Evolutionary conservation across 2,797 vertebrate species (phyloP), one percentile per base, ranked within the genome.

Genomic region (Clarias fuscus): DNA sequence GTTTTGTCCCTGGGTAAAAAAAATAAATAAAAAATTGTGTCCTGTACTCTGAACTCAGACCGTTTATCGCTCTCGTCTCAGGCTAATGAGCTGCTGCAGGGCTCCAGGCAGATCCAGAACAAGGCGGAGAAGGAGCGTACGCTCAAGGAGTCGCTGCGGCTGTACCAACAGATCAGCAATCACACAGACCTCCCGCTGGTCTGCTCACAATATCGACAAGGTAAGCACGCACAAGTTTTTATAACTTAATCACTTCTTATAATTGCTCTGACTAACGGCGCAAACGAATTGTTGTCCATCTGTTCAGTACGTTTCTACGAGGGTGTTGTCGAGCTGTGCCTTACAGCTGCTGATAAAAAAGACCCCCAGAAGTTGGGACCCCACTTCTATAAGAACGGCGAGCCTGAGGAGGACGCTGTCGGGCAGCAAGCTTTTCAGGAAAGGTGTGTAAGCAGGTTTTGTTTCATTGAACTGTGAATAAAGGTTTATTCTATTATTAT

Each of bases 361-460:
- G 98, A 99, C 90, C 98, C 97, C 7, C 98, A 99, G 91, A 96
- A 97, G 53, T 95, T 99, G 68, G 98, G 98, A 2, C 98, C 97
- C 48, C 98, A 99, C 92, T 99, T 97, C 92, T 98, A 99, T 93
- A 99, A 98, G 93, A 98, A 99, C 15, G 97, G 97, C 85, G 98
- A 99, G 91, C 98, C 98, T 10, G 98, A 99, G 91, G 98, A 98
- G 77, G 98, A 99, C 89, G 87, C 94, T 59, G 94, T 92, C 5
- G 98, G 98, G 48, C 94, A 97, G 83, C 97, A 97, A 88, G 97
- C 98, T 89, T 99, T 98, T 92, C 98, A 98, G 92, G 98, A 99
- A 88, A 97, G 98, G 98, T 95, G 90, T 88, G 15, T 5, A 27
- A 40, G 2, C 11, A 0, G 3, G 7, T 1, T 48, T 56, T 48